These are phyloP conservation scores for Aricia artaxerxes DNA, from an alignment of 2,888 invertebrate genomes.

Conservation along the genomic window DNA sequence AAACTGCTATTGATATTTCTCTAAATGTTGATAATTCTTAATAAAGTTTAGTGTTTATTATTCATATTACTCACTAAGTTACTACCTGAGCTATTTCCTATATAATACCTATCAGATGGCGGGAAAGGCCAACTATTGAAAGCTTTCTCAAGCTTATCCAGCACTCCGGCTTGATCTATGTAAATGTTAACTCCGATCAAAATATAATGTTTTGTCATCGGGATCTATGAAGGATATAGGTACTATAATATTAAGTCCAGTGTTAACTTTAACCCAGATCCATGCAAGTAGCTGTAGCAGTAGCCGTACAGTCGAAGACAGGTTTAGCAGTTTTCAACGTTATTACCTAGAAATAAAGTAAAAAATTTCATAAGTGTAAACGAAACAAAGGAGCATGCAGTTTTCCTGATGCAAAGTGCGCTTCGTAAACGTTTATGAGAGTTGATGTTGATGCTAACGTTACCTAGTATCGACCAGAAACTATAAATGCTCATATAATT, in stretches of 20 bases:
- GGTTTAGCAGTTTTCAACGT: background rate
- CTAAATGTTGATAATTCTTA: background rate
- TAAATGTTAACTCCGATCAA: no score
- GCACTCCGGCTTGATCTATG: no score
- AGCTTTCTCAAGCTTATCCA: background rate
- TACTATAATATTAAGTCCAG: no score
- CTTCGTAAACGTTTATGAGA: background rate
- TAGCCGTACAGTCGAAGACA: background rate
- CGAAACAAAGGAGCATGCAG: background rate
- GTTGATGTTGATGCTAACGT: background rate
- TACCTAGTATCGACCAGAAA: background rate
- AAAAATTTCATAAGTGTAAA: background rate
- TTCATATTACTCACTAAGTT: background rate
- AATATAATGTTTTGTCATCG: no score
- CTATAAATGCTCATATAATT: background rate
- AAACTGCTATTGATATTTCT: background rate
- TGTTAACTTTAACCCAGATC: no score
- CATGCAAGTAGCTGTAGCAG: no score
- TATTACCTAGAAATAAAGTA: background rate
- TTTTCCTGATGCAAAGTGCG: background rate
- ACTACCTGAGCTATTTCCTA: no score
- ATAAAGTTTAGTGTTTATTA: background rate
- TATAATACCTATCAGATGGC: background rate
- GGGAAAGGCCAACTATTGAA: background rate
- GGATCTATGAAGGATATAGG: no score